Evolutionary conservation across 2,113 vertebrate genomes (phyloP), one percentile per base, ranked within the genome.

Genomic region (Ornithorhynchus anatinus): DNA sequence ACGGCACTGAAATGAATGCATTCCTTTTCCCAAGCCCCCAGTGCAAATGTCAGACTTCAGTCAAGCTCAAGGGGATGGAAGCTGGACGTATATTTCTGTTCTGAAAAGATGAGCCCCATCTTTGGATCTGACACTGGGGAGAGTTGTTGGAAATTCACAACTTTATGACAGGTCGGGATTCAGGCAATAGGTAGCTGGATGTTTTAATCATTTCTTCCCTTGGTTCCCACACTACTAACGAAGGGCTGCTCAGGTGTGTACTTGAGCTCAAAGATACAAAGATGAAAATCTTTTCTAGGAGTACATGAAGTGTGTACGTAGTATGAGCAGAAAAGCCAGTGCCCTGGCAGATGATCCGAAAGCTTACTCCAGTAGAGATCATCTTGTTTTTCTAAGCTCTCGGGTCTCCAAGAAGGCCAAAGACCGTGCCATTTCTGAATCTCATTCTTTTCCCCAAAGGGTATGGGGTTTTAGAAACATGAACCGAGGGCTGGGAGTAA

Each of bases 291-390:
- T 1, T 23, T 25, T 22, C 44, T 63, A 35, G 4, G 12, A 5
- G 2, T 19, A 12, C 5, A 0, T 5, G 7, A 7, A 3, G 1
- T 8, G 14, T 11, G 23, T 15, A 4, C 19, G 54, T n/a, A 8
- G n/a, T 17, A 13, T 13, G 27, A 40, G 8, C 15, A 29, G 0
- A 25, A 6, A 11, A 3, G 15, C 12, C 23, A 27, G 33, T 3
- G 2, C 17, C n/a, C 15, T 31, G 2, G 0, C 16, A 43, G 51
- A 36, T 9, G 13, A 17, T 22, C 23, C 29, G 45, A 27, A 15
- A 48, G 45, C 25, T 48, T 23, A 27, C 45, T 48, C n/a, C n/a
- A n/a, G n/a, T n/a, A n/a, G n/a, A n/a, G n/a, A n/a, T n/a, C n/a
- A n/a, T n/a, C n/a, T n/a, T n/a, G n/a, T n/a, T n/a, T n/a, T n/a